Evolutionary conservation across 2,888 invertebrate genomes (phyloP), one percentile per base, ranked within the genome.

Genomic region (Stenodera caucasica): DNA sequence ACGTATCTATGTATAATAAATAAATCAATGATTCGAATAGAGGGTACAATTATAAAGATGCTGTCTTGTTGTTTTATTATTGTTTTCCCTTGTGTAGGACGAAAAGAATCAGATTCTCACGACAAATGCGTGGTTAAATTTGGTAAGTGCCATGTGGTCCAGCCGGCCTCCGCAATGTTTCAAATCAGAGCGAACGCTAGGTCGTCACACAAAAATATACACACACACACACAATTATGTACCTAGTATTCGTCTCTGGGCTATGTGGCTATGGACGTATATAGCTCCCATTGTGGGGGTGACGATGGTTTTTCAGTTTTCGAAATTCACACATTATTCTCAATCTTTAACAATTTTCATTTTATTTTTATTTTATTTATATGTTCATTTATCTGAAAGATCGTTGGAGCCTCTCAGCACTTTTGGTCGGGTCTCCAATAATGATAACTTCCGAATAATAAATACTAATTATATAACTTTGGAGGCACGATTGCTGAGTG

Each of bases 81-180:
- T 77, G 75, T 79, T 79, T 78, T 78, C 76, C 78, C 78, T 74
- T 79, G 78, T 89, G 83, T 89, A 98, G 97, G 97, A 98, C 85
- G 98, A 98, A 89, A 98, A 97, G 89, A 96, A 95, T 80, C 96
- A 96, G 89, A 95, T 97, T 85, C 90, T 97, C 85, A 94, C 95
- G 81, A 95, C 96, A 83, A 97, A 96, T 87, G 92, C 96, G 84
- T 97, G 96, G 96, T 90, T 96, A 82, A 94, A 95, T 86, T 88
- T 96, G 94, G 96, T 96, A 90, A 94, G 95, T 93, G 85, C 85
- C 84, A 78, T 78, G 78, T 76, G 77, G 77, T 77, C 75, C 75
- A 72, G 72, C 70, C 73, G 75, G 74, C 74, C 75, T 77, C 67
- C 78, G 79, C 80, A 78, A 77, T 79, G 78, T 78, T 70, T 73